Percentiles rank a stretch among this genome's conserved stretches.
Conservation (phyloP, 2,797 vertebrate genomes). For the Malacoraja senta region DNA sequence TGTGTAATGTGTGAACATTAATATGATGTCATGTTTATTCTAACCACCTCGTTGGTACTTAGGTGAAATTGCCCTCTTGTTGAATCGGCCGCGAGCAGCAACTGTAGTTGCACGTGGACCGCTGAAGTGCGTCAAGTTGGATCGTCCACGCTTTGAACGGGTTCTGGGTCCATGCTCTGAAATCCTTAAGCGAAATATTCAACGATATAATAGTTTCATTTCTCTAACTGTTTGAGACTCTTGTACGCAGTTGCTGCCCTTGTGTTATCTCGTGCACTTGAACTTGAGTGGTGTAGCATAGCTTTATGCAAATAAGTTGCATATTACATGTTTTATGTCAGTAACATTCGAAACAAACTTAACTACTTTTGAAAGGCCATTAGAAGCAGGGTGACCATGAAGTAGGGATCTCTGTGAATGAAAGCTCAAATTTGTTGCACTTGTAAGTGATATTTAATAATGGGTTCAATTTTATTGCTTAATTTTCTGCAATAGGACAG, state of each 20-base stretch:
- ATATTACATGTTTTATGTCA: constrained; percentile 50
- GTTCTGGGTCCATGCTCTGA: constrained; percentile 91
- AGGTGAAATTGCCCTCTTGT: constrained; percentile 86
- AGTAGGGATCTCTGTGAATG: not conserved
- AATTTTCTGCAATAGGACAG: not conserved
- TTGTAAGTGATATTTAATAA: constrained; percentile 27
- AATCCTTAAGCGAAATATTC: constrained; percentile 94
- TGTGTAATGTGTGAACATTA: no score
- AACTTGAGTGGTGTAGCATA: constrained; percentile 60
- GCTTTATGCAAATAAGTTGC: constrained; percentile 59
- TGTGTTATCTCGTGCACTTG: constrained; percentile 62
- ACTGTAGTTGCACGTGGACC: constrained; percentile 86
- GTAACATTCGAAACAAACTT: constrained; percentile 49
- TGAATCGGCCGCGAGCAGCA: constrained; percentile 84
- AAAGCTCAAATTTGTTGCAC: not conserved
- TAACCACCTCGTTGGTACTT: constrained; percentile 30
- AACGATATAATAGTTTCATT: constrained; percentile 97
- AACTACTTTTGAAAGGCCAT: constrained; percentile 42
- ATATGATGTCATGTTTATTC: not conserved
- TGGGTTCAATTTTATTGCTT: constrained; percentile 11
- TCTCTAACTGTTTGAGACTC: constrained; percentile 80
- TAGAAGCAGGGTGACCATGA: not conserved
- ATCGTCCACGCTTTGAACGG: constrained; percentile 85
- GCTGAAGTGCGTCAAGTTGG: constrained; percentile 89
- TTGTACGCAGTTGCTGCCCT: constrained; percentile 48